These are phyloP conservation scores for Gymnothorax javanicus DNA, from an alignment of 2,797 vertebrate species.

Conservation along the genomic window DNA sequence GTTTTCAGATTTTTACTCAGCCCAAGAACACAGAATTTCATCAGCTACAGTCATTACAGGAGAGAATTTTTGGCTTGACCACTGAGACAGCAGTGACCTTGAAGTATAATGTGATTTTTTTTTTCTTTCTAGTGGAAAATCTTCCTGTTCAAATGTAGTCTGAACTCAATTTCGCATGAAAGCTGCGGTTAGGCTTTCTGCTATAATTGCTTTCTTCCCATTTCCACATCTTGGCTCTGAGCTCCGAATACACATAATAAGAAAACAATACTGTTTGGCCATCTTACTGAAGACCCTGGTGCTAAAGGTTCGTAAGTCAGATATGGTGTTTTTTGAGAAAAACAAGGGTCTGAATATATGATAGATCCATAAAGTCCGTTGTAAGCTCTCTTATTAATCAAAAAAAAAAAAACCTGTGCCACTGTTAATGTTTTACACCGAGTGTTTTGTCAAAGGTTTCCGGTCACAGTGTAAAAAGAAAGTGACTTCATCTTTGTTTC, in stretches of 20 bases:
- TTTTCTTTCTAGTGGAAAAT: neutral
- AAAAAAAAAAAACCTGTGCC: neutral
- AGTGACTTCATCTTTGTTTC: conserved; percentile 14
- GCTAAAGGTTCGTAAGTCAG: too few species aligned
- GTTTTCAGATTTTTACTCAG: too few species aligned
- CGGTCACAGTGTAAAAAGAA: neutral
- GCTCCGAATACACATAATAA: neutral
- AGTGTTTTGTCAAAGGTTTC: neutral
- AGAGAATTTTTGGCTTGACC: conserved; percentile 22
- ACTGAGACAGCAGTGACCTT: conserved; percentile 3
- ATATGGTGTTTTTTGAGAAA: too few species aligned
- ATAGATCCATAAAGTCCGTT: too few species aligned
- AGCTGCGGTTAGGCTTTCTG: neutral
- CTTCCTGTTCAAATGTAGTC: neutral
- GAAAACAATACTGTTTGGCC: neutral
- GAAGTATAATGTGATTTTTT: neutral
- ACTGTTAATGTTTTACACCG: neutral
- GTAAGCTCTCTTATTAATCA: neutral
- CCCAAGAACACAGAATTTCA: too few species aligned
- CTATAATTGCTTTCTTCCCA: neutral
- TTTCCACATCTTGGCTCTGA: conserved; percentile 5
- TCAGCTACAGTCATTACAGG: too few species aligned
- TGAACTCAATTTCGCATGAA: neutral
- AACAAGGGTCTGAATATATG: too few species aligned
- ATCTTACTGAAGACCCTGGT: neutral